A percentile compares a stretch with the other conserved stretches of the same genome.
phyloP scores from a whole-genome alignment of 2,888 invertebrate species.

The Tetanocera ferruginea region DNA sequence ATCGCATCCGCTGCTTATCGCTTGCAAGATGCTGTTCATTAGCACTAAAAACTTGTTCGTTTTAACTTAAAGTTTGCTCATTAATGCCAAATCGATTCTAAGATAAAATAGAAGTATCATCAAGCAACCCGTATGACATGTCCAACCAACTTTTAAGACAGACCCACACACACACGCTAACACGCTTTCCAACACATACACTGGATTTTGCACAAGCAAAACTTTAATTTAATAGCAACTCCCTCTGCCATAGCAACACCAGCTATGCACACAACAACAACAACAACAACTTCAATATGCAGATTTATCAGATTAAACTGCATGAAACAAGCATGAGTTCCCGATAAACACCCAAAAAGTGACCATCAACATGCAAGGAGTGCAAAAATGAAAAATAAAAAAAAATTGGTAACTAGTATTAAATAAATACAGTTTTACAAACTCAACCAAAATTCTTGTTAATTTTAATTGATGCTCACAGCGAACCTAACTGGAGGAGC shows the following conservation, averaged over 20 bases:
- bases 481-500: not conserved
- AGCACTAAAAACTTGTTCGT: conserved; percentile 58
- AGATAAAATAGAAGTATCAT: conserved; percentile 17
- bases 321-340: conserved; percentile 30
- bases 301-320: conserved; percentile 28
- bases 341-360: conserved; percentile 28
- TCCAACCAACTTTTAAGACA: not conserved
- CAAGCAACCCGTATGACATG: conserved; percentile 19
- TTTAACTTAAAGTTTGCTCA: not conserved
- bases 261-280: not conserved
- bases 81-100: conserved; percentile 13
- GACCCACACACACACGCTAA: not conserved
- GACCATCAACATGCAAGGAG: conserved; percentile 22
- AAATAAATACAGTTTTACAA: conserved; percentile 1
- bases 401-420: not conserved
- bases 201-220: not conserved
- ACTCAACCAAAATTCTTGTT: conserved; percentile 23
- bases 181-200: not conserved
- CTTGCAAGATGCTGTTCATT: conserved; percentile 56
- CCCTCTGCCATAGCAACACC: not conserved
- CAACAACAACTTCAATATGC: conserved; percentile 21
- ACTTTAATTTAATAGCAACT: not conserved
- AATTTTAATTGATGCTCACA: conserved; percentile 32
- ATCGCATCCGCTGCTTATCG: conserved; percentile 6
- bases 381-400: not conserved